Evolutionary conservation across 2,797 vertebrate species (phyloP).

Genomic region (Hapalemur alaotrensis): DNA sequence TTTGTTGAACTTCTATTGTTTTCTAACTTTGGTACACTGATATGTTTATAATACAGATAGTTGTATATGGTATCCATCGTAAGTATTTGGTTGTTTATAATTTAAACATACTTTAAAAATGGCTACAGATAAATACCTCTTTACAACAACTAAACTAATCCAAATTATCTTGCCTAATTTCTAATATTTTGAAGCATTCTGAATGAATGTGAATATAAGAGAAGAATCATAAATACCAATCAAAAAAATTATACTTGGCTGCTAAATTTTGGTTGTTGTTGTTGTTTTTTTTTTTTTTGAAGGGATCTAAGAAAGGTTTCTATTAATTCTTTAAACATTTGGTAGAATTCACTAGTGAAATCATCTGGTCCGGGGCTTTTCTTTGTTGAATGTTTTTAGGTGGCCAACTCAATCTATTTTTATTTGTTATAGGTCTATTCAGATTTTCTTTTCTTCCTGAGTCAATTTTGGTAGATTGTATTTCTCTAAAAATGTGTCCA

Average conservation of each 20-base stretch:
- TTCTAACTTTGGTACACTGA: constrained; percentile 22
- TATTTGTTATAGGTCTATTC: neutral
- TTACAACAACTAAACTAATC: constrained; percentile 3
- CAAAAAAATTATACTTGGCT: neutral
- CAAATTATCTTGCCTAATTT: constrained; percentile 16
- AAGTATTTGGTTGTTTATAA: neutral
- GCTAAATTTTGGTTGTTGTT: neutral
- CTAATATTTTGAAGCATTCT: constrained; percentile 48
- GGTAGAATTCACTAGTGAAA: neutral
- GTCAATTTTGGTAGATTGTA: neutral
- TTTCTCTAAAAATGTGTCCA: neutral
- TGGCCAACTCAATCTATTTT: neutral
- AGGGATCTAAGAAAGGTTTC: neutral
- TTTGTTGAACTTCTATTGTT: constrained; percentile 32
- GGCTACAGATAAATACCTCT: neutral
- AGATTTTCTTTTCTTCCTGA: neutral
- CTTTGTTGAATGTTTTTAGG: neutral
- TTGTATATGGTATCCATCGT: neutral
- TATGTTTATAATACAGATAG: neutral
- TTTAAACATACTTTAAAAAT: constrained; percentile 40
- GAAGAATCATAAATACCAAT: neutral
- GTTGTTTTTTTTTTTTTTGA: neutral
- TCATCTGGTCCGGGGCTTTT: neutral
- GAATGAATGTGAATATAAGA: constrained; percentile 13
- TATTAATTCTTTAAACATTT: neutral